Evolutionary conservation across 2,888 invertebrate species (phyloP).

Genomic region (Sminthurinus aureus): DNA sequence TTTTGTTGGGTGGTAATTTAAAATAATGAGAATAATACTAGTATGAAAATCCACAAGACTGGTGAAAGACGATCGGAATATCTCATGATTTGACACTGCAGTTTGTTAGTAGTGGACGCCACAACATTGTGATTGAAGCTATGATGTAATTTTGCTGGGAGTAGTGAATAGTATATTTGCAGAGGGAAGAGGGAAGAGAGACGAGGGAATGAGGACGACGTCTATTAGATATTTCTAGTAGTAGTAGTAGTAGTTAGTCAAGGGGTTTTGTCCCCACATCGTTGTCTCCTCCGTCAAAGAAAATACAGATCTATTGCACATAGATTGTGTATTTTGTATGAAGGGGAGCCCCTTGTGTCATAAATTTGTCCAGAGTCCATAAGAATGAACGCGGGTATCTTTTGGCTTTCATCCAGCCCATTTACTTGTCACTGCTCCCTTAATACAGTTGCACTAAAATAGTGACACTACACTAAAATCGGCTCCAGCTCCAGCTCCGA

Average conservation of each 20-base stretch:
- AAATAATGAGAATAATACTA: too few species aligned
- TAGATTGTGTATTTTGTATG: conserved; percentile 1
- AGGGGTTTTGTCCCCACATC: background rate
- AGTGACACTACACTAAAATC: too few species aligned
- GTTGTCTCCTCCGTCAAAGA: too few species aligned
- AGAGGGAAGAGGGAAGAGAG: background rate
- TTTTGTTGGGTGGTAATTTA: too few species aligned
- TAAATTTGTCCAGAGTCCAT: conserved; percentile 32
- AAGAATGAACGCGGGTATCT: conserved; percentile 21
- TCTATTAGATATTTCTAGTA: background rate
- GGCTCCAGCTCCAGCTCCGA: background rate
- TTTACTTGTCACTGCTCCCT: conserved; percentile 27
- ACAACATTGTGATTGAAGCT: too few species aligned
- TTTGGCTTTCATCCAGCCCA: conserved; percentile 31
- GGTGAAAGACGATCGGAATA: too few species aligned
- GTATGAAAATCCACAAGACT: too few species aligned
- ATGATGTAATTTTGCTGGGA: too few species aligned
- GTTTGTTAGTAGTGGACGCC: too few species aligned
- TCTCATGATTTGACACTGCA: too few species aligned
- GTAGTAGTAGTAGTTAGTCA: background rate
- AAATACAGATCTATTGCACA: too few species aligned
- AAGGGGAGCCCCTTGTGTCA: conserved; percentile 13
- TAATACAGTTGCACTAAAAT: conserved; percentile 11
- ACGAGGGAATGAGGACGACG: background rate
- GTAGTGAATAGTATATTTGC: too few species aligned